Base-by-base conservation (phyloP, 2,888 invertebrate species). In the Polylopha cassiicola region DNA sequence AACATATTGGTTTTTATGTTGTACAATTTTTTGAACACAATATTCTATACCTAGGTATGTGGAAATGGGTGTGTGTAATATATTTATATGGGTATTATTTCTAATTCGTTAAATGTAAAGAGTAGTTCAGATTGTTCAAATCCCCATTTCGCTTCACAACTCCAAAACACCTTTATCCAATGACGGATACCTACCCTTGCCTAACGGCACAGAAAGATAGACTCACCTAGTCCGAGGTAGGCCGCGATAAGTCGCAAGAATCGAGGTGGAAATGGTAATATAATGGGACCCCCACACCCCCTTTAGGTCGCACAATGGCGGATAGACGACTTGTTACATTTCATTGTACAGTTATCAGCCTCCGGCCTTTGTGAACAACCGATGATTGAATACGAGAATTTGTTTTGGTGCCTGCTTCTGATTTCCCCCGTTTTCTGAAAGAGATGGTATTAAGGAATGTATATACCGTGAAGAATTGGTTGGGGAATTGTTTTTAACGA, bases 181-280 rank as follows among this genome's bases (percentile, higher is more conserved):
- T 72, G 74, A 76, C 63, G 68, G 66, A 77, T 72, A 65, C 63
- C 65, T 51, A n/a, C 46, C 59, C 65, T 63, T 75, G 79, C 72
- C 73, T 80, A 84, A 77, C 81, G 76, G 68, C 55, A 78, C 71
- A 84, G 80, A 84, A 84, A 84, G 81, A 84, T 85, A 82, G 81
- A 80, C 78, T 76, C 65, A 69, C 73, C 73, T 79, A 77, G 79
- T 76, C 76, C 72, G 66, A 79, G 81, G 80, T 80, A 81, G 76
- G 76, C 75, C 67, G 72, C 77, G 84, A 85, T 85, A 84, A 84
- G 79, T 82, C 73, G 58, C 56, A 65, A 58, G 75, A 82, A 82
- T 77, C 68, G 85, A 84, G 82, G 82, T 85, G 85, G 84, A 82
- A 85, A 85, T 85, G 84, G 82, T 81, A 85, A 84, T 85, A 82